Conservation (phyloP, 2,113 vertebrate species). For the Aegypius monachus region DNA sequence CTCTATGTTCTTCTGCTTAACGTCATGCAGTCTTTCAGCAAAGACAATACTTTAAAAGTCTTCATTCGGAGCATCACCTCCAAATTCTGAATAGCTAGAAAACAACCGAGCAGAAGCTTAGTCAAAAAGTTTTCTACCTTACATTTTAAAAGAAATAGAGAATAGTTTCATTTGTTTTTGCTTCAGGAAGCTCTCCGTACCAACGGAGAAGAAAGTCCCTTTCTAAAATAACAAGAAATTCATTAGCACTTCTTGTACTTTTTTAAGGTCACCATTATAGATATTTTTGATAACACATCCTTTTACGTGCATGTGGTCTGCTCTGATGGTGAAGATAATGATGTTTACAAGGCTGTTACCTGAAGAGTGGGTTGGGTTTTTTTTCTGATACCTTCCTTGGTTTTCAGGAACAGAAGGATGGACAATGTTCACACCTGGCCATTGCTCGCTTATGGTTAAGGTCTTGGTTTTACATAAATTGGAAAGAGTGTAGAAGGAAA, state of each 20-base stretch:
- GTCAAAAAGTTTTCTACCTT: neutral
- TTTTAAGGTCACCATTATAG: conserved; percentile 68
- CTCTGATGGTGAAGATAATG: conserved; percentile 31
- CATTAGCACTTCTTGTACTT: conserved; percentile 58
- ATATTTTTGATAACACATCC: conserved; percentile 69
- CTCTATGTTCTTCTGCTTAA: neutral
- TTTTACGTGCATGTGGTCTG: conserved; percentile 42
- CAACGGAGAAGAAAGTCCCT: conserved; percentile 58
- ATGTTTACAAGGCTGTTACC: conserved; percentile 35
- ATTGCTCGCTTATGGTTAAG: neutral
- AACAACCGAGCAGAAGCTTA: neutral
- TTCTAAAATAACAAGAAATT: conserved; percentile 69
- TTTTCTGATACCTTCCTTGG: neutral
- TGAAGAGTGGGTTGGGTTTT: neutral
- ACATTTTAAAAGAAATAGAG: conserved; percentile 21
- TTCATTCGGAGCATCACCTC: neutral
- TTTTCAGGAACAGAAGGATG: conserved; percentile 32
- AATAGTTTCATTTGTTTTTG: conserved; percentile 52
- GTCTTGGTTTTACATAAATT: neutral
- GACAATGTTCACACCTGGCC: neutral
- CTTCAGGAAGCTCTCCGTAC: conserved; percentile 46
- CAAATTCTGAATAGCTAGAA: neutral
- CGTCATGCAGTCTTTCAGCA: neutral
- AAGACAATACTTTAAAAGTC: neutral
- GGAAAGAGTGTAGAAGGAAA: neutral